phyloP scores from a whole-genome alignment of 2,888 invertebrate genomes.

The Agriotes lineatus region DNA sequence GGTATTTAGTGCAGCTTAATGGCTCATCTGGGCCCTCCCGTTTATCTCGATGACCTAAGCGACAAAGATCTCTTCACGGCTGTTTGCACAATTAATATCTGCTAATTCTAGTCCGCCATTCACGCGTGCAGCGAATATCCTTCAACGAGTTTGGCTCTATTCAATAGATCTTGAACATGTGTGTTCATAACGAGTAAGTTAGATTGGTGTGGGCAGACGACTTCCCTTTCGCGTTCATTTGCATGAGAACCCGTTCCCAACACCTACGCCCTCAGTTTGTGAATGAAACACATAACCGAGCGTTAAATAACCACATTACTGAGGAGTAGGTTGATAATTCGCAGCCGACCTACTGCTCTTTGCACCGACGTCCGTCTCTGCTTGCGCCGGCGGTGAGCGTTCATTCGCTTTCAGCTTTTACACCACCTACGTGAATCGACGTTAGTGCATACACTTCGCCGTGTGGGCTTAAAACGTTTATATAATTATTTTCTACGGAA shows the following conservation, averaged over 20 bases:
- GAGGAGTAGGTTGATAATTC: slow-evolving; percentile 41
- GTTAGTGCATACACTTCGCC: slow-evolving; percentile 2
- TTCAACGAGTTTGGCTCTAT: slow-evolving; percentile 29
- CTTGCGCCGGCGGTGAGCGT: slow-evolving; percentile 19
- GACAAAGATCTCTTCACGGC: not conserved
- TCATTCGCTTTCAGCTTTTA: slow-evolving; percentile 30
- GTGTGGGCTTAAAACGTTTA: slow-evolving; percentile 34
- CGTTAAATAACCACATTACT: slow-evolving; percentile 54
- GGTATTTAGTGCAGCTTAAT: slow-evolving; percentile 3
- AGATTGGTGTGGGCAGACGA: slow-evolving; percentile 57
- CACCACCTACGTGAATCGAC: slow-evolving; percentile 26
- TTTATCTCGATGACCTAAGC: slow-evolving; percentile 1
- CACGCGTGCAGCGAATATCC: slow-evolving; percentile 17
- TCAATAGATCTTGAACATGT: slow-evolving; percentile 32
- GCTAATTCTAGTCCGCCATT: slow-evolving; percentile 7
- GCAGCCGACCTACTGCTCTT: slow-evolving; percentile 43
- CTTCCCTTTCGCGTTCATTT: slow-evolving; percentile 61
- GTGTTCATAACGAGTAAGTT: slow-evolving; percentile 40
- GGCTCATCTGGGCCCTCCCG: not conserved
- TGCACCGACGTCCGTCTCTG: slow-evolving; percentile 25
- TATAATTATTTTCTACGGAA: slow-evolving; percentile 32
- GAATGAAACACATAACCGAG: slow-evolving; percentile 57
- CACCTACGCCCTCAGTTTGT: slow-evolving; percentile 55
- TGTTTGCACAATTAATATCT: slow-evolving; percentile 17
- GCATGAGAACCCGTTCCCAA: slow-evolving; percentile 57